Evolutionary conservation across 2,113 vertebrate genomes (phyloP).

Genomic region (Marmota monax): DNA sequence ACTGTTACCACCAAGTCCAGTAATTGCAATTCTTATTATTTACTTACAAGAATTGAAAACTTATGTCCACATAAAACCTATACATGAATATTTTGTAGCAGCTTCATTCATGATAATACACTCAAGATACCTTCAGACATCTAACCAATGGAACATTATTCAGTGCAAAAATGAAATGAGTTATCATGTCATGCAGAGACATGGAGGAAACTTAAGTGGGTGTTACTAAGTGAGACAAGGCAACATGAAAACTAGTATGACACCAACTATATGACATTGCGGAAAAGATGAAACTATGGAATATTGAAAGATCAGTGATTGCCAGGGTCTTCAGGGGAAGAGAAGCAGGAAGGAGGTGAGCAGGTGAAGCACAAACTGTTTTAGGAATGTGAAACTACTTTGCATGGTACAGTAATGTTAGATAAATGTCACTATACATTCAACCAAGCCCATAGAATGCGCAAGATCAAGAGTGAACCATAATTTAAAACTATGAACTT

Average conservation of each 20-base stretch:
- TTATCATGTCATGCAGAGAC: not conserved
- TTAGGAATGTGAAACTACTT: not conserved
- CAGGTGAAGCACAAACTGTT: not conserved
- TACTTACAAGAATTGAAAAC: not conserved
- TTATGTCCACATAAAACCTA: not conserved
- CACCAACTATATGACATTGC: not conserved
- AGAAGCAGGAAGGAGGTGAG: not conserved
- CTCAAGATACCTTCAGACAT: not conserved
- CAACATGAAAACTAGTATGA: not conserved
- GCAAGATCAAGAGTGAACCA: not conserved
- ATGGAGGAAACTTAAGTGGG: not conserved
- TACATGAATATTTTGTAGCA: not conserved
- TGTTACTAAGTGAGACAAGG: not conserved
- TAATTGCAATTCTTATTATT: not conserved
- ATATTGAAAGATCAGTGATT: not conserved
- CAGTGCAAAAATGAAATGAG: not conserved
- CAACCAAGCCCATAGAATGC: not conserved
- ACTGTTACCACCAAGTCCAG: not conserved
- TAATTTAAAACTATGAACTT: not conserved
- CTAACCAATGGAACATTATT: not conserved
- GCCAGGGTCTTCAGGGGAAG: not conserved
- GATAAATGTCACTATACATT: not conserved
- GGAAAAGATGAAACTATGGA: not conserved
- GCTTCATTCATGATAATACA: not conserved
- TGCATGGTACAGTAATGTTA: not conserved